phyloP scores from a whole-genome alignment of 2,888 invertebrate genomes.

The Laspeyria flexula region DNA sequence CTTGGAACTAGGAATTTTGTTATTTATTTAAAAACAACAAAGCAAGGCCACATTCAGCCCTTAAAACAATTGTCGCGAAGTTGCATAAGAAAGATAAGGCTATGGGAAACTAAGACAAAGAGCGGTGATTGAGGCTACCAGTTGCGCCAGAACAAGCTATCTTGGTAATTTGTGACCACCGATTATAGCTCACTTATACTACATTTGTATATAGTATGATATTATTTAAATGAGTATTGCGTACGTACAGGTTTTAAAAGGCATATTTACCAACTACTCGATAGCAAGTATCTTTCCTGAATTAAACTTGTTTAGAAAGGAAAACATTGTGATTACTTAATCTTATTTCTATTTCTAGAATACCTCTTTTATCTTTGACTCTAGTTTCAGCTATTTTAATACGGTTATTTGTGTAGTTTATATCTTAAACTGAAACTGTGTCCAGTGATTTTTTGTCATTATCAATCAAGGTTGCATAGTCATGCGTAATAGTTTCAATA shows the following conservation, averaged over 20 bases:
- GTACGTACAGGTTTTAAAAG: conserved; percentile 22
- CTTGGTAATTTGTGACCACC: conserved; percentile 33
- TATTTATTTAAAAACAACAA: conserved; percentile 23
- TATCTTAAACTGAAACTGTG: conserved; percentile 3
- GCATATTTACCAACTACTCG: conserved; percentile 19
- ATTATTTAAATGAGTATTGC: conserved; percentile 46
- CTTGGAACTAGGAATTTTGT: not conserved
- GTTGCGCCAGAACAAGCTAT: conserved; percentile 32
- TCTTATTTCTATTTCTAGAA: not conserved
- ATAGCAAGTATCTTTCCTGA: conserved; percentile 11
- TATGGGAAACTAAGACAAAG: conserved; percentile 34
- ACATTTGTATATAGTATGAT: conserved; percentile 31
- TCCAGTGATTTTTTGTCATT: conserved; percentile 5
- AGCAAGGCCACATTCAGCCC: conserved; percentile 25
- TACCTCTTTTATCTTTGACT: not conserved
- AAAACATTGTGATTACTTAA: not conserved
- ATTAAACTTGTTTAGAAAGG: conserved; percentile 1
- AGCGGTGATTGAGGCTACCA: conserved; percentile 23
- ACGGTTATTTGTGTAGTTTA: not conserved
- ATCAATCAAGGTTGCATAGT: conserved; percentile 17
- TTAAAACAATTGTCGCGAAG: conserved; percentile 10
- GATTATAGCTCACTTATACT: conserved; percentile 38
- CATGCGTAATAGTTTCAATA: conserved; percentile 8
- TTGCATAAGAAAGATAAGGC: conserved; percentile 20
- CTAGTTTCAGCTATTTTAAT: not conserved